Percentiles rank a stretch among this genome's conserved stretches.
phyloP scores from a whole-genome alignment of 2,888 invertebrate genomes.

The Macrosoma leucophasiata region DNA sequence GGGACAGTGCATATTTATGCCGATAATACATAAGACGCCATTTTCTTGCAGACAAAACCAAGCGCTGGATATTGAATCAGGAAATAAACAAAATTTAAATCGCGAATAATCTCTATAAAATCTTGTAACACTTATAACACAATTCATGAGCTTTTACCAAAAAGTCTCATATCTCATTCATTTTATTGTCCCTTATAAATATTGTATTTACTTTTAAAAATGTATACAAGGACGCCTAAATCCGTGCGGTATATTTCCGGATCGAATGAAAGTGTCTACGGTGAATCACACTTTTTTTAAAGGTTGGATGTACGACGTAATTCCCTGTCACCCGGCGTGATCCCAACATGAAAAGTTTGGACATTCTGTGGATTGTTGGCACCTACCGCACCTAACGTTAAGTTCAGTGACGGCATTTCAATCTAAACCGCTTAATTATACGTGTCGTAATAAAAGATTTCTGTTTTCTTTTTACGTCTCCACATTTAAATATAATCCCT shows the following conservation, averaged over 20 bases:
- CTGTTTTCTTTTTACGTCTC: conserved; percentile 21
- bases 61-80: too few relatives aligned
- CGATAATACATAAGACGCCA: conserved; percentile 12
- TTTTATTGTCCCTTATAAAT: conserved; percentile 65
- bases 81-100: too few relatives aligned
- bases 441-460: conserved; percentile 26
- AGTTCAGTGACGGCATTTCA: conserved; percentile 35
- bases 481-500: too few relatives aligned
- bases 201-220: conserved; percentile 49
- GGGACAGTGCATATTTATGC: conserved; percentile 1
- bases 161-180: conserved; percentile 30
- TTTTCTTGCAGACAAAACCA: too few relatives aligned
- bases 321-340: conserved; percentile 53
- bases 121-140: too few relatives aligned
- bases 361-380: conserved; percentile 53
- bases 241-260: conserved; percentile 62
- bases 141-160: too few relatives aligned
- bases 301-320: conserved; percentile 51
- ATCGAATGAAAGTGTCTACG: conserved; percentile 60
- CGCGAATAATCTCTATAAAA: too few relatives aligned
- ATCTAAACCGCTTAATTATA: conserved; percentile 31
- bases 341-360: conserved; percentile 52
- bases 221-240: conserved; percentile 68
- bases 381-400: conserved; percentile 27
- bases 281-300: conserved; percentile 64